Conservation (phyloP, 2,797 vertebrate genomes). For the Prionace glauca region DNA sequence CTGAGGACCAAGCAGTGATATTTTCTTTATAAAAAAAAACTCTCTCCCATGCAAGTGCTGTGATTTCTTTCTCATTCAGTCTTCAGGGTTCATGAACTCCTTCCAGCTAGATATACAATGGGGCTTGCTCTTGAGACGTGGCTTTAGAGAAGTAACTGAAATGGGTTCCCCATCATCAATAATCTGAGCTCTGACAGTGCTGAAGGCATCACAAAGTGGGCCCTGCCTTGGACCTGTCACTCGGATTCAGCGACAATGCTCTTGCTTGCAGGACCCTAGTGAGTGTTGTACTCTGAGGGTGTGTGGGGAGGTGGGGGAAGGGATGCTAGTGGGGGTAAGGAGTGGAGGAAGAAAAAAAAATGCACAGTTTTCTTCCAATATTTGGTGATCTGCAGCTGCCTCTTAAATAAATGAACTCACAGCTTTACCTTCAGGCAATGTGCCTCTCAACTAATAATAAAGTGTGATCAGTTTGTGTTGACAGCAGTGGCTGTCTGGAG, state of each 20-base stretch:
- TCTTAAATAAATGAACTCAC: not conserved
- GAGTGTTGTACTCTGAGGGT: conserved; percentile 38
- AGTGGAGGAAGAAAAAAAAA: not conserved
- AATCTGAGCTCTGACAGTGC: conserved; percentile 55
- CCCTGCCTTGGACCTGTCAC: conserved; percentile 53
- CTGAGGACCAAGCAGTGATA: not conserved
- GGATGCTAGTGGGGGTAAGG: not conserved
- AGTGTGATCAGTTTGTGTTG: conserved; percentile 20
- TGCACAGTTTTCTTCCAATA: conserved; percentile 23
- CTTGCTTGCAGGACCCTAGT: conserved; percentile 42
- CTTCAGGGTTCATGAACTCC: conserved; percentile 47
- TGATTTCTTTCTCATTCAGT: conserved; percentile 47
- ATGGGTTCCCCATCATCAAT: conserved; percentile 58
- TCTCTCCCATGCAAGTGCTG: conserved; percentile 43
- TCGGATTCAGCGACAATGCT: conserved; percentile 48
- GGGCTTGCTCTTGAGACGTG: conserved; percentile 45
- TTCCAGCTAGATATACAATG: conserved; percentile 49
- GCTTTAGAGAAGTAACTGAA: conserved; percentile 45
- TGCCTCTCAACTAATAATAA: not conserved
- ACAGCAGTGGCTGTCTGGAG: not conserved
- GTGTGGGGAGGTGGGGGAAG: not conserved
- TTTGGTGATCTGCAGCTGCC: conserved; percentile 3
- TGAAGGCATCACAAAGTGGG: conserved; percentile 51
- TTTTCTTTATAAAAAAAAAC: not conserved
- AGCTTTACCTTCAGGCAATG: not conserved